These are phyloP conservation scores for Gorilla gorilla DNA, from an alignment of 2,113 vertebrate species.

Conservation along the genomic window DNA sequence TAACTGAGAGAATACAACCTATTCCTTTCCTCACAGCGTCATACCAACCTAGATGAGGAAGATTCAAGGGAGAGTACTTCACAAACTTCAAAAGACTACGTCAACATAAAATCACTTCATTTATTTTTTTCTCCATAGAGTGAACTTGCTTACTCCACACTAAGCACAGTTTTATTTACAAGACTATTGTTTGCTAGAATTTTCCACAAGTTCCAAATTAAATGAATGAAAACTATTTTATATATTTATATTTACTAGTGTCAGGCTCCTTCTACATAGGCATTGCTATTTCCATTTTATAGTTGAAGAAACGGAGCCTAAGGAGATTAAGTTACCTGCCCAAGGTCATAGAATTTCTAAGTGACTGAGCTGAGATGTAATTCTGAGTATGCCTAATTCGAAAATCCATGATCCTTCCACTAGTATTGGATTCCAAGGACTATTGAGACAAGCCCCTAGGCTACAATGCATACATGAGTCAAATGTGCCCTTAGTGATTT, in stretches of 20 bases:
- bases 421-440: neutral
- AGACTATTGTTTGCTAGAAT: neutral
- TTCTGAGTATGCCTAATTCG: neutral
- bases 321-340: neutral
- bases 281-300: neutral
- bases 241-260: neutral
- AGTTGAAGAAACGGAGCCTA: neutral
- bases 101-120: neutral
- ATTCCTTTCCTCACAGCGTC: neutral
- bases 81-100: neutral
- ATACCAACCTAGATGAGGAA: neutral
- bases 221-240: neutral
- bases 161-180: neutral
- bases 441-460: neutral
- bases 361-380: neutral
- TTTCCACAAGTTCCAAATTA: neutral
- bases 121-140: neutral
- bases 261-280: neutral
- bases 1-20: neutral
- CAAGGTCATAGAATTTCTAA: neutral
- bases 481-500: neutral
- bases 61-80: neutral
- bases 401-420: neutral
- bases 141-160: neutral
- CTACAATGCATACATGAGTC: neutral